Base-by-base conservation (phyloP, 2,888 invertebrate species). In the Leptopilina drosophilae region DNA sequence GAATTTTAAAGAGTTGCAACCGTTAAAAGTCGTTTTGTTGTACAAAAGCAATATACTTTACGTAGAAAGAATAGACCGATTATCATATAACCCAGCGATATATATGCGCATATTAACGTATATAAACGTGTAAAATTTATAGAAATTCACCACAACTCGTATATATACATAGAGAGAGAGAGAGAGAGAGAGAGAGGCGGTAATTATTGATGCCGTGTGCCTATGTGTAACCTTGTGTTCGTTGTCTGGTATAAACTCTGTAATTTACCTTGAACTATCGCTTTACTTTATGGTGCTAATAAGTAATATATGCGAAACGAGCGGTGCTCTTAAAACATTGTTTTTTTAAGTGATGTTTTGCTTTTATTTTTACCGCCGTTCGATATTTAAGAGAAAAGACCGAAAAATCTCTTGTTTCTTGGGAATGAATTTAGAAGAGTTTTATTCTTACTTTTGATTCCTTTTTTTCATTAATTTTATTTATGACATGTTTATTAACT, bases 181-280 rank as follows among this genome's bases (percentile, higher is more conserved):
- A 33, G 5, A 5, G 33, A 33, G 33, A 33, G 33, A 33, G 3
- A 33, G 33, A 73, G 33, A 73, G 53, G 33, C 73, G n/a, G 73
- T 73, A 73, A 56, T 33, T 56, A 56, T 33, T 56, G n/a, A 56
- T 33, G 14, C 53, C 40, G 53, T 73, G 53, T 33, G 69, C 69
- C 69, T 33, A 33, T 33, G 4, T 11, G 12, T 49, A 12, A 73
- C 69, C 69, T 73, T 73, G 56, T 56, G 49, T 73, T 56, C 56
- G n/a, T 53, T 33, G 56, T 33, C 33, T 56, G 53, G 53, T n/a
- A 56, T 73, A 73, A 73, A 73, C 14, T 73, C 56, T 56, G 73
- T 73, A 73, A 73, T 73, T 73, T 73, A 73, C 73, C 73, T 73
- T 73, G 56, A 73, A 73, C 73, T 73, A 73, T 56, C 73, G 73